Percentiles rank a stretch among this genome's conserved stretches.
phyloP scores from a whole-genome alignment of 2,888 invertebrate genomes.

The Metallyticus violacea region DNA sequence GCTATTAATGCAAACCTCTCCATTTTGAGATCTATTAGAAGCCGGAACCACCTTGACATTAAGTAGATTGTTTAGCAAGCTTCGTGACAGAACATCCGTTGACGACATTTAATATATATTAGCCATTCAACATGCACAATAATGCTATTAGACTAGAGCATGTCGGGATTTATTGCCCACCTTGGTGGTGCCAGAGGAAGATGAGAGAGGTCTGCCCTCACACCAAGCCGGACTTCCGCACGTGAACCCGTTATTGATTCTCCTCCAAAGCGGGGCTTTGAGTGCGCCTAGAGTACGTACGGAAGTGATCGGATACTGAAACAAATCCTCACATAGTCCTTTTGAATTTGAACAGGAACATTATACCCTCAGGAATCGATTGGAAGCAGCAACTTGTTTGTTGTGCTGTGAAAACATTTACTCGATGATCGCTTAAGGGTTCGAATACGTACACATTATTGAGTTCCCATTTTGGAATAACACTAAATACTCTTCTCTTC shows the following conservation, averaged over 20 bases:
- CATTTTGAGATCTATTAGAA: too few relatives aligned
- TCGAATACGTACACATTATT: too few relatives aligned
- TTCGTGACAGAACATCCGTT: not conserved
- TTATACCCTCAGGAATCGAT: not conserved
- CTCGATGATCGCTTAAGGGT: too few relatives aligned
- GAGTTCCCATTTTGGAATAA: too few relatives aligned
- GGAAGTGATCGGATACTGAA: not conserved
- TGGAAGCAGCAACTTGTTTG: not conserved
- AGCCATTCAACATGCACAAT: not conserved
- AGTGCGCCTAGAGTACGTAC: not conserved
- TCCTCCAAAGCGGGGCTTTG: too few relatives aligned
- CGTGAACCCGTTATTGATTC: not conserved
- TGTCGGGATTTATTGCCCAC: not conserved
- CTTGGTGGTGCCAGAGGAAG: not conserved
- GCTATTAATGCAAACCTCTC: too few relatives aligned
- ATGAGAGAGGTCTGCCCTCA: not conserved
- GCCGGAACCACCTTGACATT: not conserved
- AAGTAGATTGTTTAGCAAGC: not conserved
- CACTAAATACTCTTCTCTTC: too few relatives aligned
- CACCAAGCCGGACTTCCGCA: not conserved
- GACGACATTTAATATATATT: not conserved
- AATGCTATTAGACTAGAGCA: not conserved
- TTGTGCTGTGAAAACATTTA: too few relatives aligned
- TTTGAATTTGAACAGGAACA: not conserved
- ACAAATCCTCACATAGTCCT: not conserved